Evolutionary conservation across 2,888 invertebrate species (phyloP).

Genomic region (Trichogramma evanescens): DNA sequence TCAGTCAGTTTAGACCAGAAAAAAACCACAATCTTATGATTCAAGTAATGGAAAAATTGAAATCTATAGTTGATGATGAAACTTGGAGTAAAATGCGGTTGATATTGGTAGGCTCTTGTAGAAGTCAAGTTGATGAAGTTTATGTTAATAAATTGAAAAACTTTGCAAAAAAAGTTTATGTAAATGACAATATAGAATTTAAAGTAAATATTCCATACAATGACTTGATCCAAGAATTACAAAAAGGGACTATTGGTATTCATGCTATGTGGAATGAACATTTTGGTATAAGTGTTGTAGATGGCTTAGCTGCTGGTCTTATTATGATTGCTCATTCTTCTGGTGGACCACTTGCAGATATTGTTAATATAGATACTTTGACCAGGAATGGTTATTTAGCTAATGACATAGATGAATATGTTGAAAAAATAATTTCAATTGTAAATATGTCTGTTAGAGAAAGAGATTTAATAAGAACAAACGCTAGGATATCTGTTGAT

Average conservation of each 20-base stretch:
- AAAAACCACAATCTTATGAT: constrained; percentile 95
- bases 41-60: constrained; percentile 72
- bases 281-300: constrained; percentile 96
- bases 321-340: constrained; percentile 89
- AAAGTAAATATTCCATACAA: constrained; percentile 79
- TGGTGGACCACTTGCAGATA: constrained; percentile 85
- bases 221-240: constrained; percentile 69
- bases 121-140: constrained; percentile 75
- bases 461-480: constrained; percentile 58
- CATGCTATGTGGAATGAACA: constrained; percentile 99
- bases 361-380: constrained; percentile 68
- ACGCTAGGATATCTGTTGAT: constrained; percentile 79
- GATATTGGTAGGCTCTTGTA: constrained; percentile 84
- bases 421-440: constrained; percentile 63
- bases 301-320: constrained; percentile 95
- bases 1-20: constrained; percentile 96
- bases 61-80: constrained; percentile 63
- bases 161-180: constrained; percentile 71
- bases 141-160: constrained; percentile 77
- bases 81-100: constrained; percentile 64
- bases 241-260: constrained; percentile 71
- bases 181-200: constrained; percentile 81
- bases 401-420: constrained; percentile 70
- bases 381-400: constrained; percentile 78
- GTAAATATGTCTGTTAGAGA: constrained; percentile 58